Percentiles rank a stretch among this genome's conserved stretches.
Conservation (phyloP, 1,140 invertebrate species). For the Apis cerana region DNA sequence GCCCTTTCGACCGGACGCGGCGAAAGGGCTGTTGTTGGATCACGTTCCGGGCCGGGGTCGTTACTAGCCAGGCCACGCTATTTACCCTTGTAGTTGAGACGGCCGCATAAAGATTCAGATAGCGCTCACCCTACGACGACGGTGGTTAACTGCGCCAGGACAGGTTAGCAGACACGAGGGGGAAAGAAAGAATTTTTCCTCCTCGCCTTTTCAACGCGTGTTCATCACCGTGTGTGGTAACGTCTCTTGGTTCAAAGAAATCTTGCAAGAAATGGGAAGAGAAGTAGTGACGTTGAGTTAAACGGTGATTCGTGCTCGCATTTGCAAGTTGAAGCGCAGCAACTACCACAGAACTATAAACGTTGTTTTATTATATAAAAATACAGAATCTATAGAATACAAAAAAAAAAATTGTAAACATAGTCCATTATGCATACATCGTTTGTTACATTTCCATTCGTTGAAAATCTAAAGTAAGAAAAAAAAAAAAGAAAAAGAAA, state of each 20-base stretch:
- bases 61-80: slow-evolving; percentile 56
- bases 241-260: slow-evolving; percentile 2
- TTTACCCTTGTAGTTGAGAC: slow-evolving; percentile 68
- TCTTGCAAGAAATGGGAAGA: background rate
- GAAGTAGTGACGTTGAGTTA: background rate
- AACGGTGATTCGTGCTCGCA: too few species aligned
- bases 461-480: too few species aligned
- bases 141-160: slow-evolving; percentile 60
- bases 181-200: slow-evolving; percentile 44
- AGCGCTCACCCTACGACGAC: slow-evolving; percentile 47
- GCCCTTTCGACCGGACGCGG: slow-evolving; percentile 36
- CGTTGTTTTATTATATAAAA: too few species aligned
- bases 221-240: slow-evolving; percentile 4
- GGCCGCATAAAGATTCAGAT: slow-evolving; percentile 73
- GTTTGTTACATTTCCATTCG: too few species aligned
- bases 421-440: too few species aligned
- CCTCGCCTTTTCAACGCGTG: slow-evolving; percentile 27
- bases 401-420: too few species aligned
- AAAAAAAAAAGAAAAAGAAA: too few species aligned
- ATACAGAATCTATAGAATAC: too few species aligned
- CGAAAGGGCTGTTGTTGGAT: slow-evolving; percentile 45
- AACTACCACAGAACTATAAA: too few species aligned
- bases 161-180: slow-evolving; percentile 46
- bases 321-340: too few species aligned
- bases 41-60: slow-evolving; percentile 48